Percentiles rank a stretch among this genome's conserved stretches.
Evolutionary conservation across 2,888 invertebrate genomes (phyloP).

Genomic region (Poecilus cupreus): DNA sequence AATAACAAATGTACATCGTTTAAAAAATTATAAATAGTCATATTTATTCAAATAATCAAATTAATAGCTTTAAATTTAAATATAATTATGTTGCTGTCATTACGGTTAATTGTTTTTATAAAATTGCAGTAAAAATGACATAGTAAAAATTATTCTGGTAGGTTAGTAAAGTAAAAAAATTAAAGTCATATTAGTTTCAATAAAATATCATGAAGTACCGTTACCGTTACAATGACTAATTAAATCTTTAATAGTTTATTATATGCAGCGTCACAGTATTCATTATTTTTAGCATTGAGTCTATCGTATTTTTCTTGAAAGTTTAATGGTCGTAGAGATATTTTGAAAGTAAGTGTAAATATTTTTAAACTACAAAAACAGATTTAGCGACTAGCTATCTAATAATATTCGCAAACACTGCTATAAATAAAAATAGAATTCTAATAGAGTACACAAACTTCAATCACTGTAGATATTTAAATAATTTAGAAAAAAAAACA

Average conservation of each 20-base stretch:
- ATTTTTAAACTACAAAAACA: not conserved
- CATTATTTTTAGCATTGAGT: slow-evolving; percentile 31
- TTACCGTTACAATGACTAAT: slow-evolving; percentile 29
- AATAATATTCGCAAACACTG: not conserved
- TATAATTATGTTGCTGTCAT: not conserved
- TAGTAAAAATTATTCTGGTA: slow-evolving; percentile 39
- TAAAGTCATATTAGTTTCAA: not conserved
- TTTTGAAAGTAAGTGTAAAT: slow-evolving; percentile 5
- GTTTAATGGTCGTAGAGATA: slow-evolving; percentile 22
- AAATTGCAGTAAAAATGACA: not conserved
- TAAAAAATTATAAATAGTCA: not conserved
- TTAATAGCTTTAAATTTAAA: slow-evolving; percentile 4
- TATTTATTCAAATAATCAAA: not conserved
- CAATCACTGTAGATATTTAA: not conserved
- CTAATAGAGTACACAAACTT: not conserved
- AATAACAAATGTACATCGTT: slow-evolving; percentile 13
- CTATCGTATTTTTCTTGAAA: slow-evolving; percentile 9
- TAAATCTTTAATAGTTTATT: slow-evolving; percentile 16
- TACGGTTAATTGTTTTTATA: slow-evolving; percentile 24
- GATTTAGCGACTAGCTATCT: not conserved
- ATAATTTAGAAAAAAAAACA: not conserved
- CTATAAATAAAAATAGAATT: not conserved
- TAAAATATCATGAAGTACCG: slow-evolving; percentile 12
- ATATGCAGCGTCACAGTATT: slow-evolving; percentile 15
- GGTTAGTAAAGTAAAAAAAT: slow-evolving; percentile 17